Base-by-base conservation (phyloP, 2,888 invertebrate genomes). In the Noctua comes region DNA sequence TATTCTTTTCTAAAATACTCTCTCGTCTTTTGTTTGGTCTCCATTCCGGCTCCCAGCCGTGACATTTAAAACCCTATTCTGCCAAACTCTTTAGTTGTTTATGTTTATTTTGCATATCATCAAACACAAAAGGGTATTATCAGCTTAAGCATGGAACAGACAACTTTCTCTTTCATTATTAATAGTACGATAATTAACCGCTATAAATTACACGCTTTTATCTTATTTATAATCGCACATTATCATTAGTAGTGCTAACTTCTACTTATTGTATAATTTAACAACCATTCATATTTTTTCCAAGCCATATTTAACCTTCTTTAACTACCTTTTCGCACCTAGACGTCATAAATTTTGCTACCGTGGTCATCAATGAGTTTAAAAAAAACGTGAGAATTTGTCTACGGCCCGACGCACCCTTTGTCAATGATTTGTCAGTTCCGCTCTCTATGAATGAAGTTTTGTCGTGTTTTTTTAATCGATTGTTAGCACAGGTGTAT, bases 401-500 rank as follows among this genome's bases (percentile, higher is more conserved):
- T 94, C 93, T 93, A 92, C 92, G 93, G 89, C 76, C 82, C 64
- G 87, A 82, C 86, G 86, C 88, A 87, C 91, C 91, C 89, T 91
- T 94, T 95, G 94, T 95, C 91, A 91, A 83, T 88, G 88, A 87
- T 87, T 93, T 92, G 93, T 91, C 92, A 94, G 94, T 96, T 96
- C 95, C 96, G 95, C 91, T 94, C 93, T 91, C 79, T 88, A 88
- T 94, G 94, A 95, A 95, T 93, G 91, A 87, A 87, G 75, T 86
- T 89, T 91, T 91, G 90, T 78, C 54, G 82, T 74, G 77, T 89
- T 92, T 93, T 89, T 84, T 83, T 79, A 64, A 79, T 82, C 87
- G 79, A 66, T 76, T 94, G 94, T 96, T 85, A 95, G 92, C 94
- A 94, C 96, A 96, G 96, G 96, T 96, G 96, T 94, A 93, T 95